Evolutionary conservation across 2,113 vertebrate species (phyloP).

Genomic region (Gnathonemus echidnorhynchus): DNA sequence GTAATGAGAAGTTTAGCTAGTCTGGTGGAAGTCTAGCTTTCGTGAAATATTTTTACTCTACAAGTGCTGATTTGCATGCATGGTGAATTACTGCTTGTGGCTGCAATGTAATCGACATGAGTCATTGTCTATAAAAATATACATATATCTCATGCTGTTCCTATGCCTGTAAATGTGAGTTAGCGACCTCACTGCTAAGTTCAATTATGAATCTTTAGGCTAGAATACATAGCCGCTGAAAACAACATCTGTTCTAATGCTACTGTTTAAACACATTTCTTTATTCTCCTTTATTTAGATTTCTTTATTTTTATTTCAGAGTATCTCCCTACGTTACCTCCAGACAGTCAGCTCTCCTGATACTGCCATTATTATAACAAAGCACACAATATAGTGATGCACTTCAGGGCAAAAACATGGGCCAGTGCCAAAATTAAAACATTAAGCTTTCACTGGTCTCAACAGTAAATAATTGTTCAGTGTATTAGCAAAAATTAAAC

Average conservation of each 20-base stretch:
- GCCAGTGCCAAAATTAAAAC: too few relatives aligned
- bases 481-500: not conserved
- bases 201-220: not conserved
- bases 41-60: not conserved
- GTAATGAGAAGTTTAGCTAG: not conserved
- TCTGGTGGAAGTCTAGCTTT: not conserved
- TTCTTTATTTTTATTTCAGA: not conserved
- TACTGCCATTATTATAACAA: too few relatives aligned
- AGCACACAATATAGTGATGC: too few relatives aligned
- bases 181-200: not conserved
- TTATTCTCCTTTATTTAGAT: not conserved
- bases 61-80: not conserved
- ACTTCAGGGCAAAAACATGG: too few relatives aligned
- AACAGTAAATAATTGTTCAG: too few relatives aligned
- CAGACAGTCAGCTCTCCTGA: too few relatives aligned
- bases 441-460: too few relatives aligned
- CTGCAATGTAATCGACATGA: not conserved
- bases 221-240: not conserved
- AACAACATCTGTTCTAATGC: not conserved
- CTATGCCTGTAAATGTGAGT: not conserved
- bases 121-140: not conserved
- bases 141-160: not conserved
- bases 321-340: too few relatives aligned
- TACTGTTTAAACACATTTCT: not conserved
- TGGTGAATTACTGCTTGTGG: not conserved